Percentiles rank a stretch among this genome's conserved stretches.
Evolutionary conservation across 2,888 invertebrate genomes (phyloP).

Genomic region (Clostera curtula): DNA sequence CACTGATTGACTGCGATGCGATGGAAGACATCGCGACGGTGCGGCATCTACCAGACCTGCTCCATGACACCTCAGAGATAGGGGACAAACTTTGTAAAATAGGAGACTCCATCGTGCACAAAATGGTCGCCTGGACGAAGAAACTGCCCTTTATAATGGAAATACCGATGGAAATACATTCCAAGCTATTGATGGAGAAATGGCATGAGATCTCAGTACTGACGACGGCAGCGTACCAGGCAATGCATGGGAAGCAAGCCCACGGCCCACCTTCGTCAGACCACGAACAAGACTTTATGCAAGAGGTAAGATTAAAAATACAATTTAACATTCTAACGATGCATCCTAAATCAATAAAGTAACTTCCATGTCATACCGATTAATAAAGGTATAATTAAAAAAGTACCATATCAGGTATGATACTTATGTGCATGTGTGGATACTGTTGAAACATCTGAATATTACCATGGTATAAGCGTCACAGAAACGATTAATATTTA

Average conservation of each 20-base stretch:
- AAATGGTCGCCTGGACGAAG: conserved; percentile 99
- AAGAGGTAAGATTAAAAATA: conserved; percentile 79
- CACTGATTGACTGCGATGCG: conserved; percentile 96
- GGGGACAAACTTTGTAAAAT: conserved; percentile 95
- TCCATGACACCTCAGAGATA: conserved; percentile 93
- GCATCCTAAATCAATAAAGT: conserved; percentile 2
- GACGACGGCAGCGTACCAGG: conserved; percentile 95
- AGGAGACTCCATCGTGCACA: conserved; percentile 98
- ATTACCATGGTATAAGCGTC: no score
- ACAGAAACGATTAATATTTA: no score
- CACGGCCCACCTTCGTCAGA: conserved; percentile 63
- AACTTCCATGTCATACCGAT: no score
- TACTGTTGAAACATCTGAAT: no score
- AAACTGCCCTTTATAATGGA: conserved; percentile 97
- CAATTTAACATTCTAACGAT: conserved; percentile 1
- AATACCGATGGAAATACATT: conserved; percentile 96
- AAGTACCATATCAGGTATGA: no score
- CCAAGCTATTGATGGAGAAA: conserved; percentile 95
- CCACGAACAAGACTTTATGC: conserved; percentile 86
- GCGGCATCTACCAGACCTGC: conserved; percentile 91
- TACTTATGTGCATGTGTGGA: no score
- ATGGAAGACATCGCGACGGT: conserved; percentile 96
- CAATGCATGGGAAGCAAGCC: conserved; percentile 83
- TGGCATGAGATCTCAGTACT: conserved; percentile 98
- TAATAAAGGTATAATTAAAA: no score